Evolutionary conservation across 2,888 invertebrate species (phyloP).

Genomic region (Heliconius aoede): DNA sequence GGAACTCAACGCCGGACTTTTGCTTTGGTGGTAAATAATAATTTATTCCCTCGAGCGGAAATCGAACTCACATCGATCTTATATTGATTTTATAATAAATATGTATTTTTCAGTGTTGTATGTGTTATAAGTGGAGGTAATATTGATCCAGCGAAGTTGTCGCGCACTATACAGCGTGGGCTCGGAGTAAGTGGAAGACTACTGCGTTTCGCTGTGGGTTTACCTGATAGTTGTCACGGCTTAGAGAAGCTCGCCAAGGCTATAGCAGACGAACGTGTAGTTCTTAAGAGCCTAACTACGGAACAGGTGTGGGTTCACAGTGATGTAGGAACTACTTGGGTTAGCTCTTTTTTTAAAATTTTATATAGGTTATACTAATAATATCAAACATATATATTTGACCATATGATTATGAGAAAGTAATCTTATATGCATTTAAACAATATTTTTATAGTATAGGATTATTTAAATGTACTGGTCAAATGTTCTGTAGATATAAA

Average conservation of each 20-base stretch:
- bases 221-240: slow-evolving; percentile 89
- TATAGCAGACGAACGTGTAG: slow-evolving; percentile 67
- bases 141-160: slow-evolving; percentile 90
- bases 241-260: slow-evolving; percentile 85
- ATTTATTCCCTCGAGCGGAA: no score
- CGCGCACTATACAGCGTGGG: slow-evolving; percentile 90
- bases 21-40: no score
- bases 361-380: no score
- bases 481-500: no score
- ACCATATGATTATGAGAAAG: no score
- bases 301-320: slow-evolving; percentile 78
- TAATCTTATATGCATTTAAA: background rate
- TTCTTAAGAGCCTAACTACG: slow-evolving; percentile 73
- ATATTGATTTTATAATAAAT: background rate
- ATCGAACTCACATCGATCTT: background rate
- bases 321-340: slow-evolving; percentile 74
- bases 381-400: no score
- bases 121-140: slow-evolving; percentile 91
- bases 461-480: no score
- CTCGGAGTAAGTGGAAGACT: slow-evolving; percentile 89
- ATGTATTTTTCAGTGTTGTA: slow-evolving; percentile 84
- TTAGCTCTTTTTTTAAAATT: background rate
- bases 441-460: background rate
- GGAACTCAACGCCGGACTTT: no score
- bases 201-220: slow-evolving; percentile 87